Percentiles rank a stretch among this genome's conserved stretches.
phyloP scores from a whole-genome alignment of 2,797 vertebrate genomes.

The Oophaga sylvatica region DNA sequence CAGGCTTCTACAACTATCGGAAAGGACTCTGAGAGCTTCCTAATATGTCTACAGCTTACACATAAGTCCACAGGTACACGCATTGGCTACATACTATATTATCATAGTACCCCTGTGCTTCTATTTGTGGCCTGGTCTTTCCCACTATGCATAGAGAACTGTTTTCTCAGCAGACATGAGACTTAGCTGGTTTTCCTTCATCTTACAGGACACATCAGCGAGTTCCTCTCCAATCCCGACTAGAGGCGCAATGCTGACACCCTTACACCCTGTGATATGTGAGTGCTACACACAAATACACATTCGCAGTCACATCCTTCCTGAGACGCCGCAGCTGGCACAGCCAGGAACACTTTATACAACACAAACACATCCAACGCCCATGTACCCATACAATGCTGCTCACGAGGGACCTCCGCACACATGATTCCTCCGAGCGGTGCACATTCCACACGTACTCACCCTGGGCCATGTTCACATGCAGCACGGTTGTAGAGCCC shows the following conservation, averaged over 20 bases:
- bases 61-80: background rate
- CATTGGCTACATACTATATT: background rate
- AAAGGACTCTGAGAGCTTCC: background rate
- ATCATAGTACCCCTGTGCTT: background rate
- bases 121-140: background rate
- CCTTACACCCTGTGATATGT: conserved; percentile 30
- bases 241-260: conserved; percentile 6
- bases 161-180: background rate
- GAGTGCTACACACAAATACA: conserved; percentile 48
- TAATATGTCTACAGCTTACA: background rate
- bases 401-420: conserved; percentile 13
- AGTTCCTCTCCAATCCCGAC: background rate
- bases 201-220: background rate
- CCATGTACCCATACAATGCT: background rate
- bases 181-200: background rate
- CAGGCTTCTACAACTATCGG: background rate
- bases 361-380: conserved; percentile 36
- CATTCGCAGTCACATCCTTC: conserved; percentile 46
- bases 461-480: background rate
- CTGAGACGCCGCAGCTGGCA: conserved; percentile 19
- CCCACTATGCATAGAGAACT: background rate
- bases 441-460: conserved; percentile 39
- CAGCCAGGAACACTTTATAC: conserved; percentile 7
- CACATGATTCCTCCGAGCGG: background rate
- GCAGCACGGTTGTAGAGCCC: background rate